Conservation (phyloP, 2,888 invertebrate species). For the Melieria crassipennis region DNA sequence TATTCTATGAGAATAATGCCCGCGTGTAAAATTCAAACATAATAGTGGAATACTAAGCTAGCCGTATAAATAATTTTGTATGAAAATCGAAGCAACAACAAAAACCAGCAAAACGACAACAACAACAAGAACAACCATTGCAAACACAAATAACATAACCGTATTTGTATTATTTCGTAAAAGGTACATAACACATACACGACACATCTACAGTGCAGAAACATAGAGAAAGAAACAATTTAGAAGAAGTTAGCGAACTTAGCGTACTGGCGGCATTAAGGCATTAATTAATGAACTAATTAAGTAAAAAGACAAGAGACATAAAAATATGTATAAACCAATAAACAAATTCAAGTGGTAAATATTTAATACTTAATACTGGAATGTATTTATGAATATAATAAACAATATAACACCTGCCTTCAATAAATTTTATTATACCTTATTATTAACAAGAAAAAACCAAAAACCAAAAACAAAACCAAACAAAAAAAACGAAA, state of each 20-base stretch:
- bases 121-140: constrained; percentile 43
- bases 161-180: constrained; percentile 23
- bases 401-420: constrained; percentile 61
- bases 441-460: constrained; percentile 42
- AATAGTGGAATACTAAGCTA: constrained; percentile 46
- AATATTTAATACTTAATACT: constrained; percentile 39
- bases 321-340: constrained; percentile 25
- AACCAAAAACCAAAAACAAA: constrained; percentile 22
- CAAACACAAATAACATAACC: constrained; percentile 39
- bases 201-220: constrained; percentile 37
- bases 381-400: constrained; percentile 55
- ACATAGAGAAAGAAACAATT: constrained; percentile 47
- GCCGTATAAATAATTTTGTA: constrained; percentile 50
- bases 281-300: constrained; percentile 41
- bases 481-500: constrained; percentile 21
- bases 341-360: constrained; percentile 37
- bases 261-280: constrained; percentile 40
- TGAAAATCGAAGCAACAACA: constrained; percentile 41
- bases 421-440: constrained; percentile 61
- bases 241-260: constrained; percentile 33
- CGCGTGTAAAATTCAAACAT: constrained; percentile 43
- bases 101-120: constrained; percentile 42
- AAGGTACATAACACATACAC: constrained; percentile 4
- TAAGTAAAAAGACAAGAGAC: constrained; percentile 42
- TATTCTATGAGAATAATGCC: constrained; percentile 39